Base-by-base conservation (phyloP, 2,888 invertebrate genomes). In the Mimumesa dahlbomi region DNA sequence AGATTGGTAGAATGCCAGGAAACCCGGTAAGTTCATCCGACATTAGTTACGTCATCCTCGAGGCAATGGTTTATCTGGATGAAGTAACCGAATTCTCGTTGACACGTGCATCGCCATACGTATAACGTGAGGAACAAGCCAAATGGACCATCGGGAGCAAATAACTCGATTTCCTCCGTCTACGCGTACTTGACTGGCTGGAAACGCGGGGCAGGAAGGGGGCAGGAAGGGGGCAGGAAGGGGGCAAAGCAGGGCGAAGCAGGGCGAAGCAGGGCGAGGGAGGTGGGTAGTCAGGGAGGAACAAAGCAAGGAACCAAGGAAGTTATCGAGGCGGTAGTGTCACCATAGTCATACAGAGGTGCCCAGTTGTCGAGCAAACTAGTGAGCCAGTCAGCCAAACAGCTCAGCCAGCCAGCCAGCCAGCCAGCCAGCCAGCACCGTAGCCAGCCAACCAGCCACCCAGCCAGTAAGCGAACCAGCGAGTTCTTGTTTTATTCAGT, bases 401-500 rank as follows among this genome's bases (percentile, higher is more conserved):
- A 79, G 77, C 65, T 73, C 68, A 68, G 66, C 62, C 56, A 73
- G 65, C 31, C n/a, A 61, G 61, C 48, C 48, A 53, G 42, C 43
- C 14, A 54, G 31, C 57, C 43, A 54, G 48, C 61, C 46, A 59
- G 22, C 57, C 38, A 72, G 66, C 64, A 56, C 66, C 50, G 73
- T 50, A 70, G 63, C 71, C 46, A 69, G 63, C 66, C 59, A 62
- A 49, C 63, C 40, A 66, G 64, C 66, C 57, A 68, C 67, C 36
- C 57, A 70, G 71, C 73, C 57, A 77, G 73, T 58, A 52, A 70
- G 79, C 73, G 61, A 59, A 58, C 70, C 48, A 69, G 77, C 79
- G 73, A 75, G 84, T 88, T 88, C 88, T 87, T 89, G 89, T 89
- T 89, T 89, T 89, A 89, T 89, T 89, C 89, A 89, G 89, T 89